Evolutionary conservation across 2,797 vertebrate species (phyloP).

Genomic region (Rhinichthys osculus): DNA sequence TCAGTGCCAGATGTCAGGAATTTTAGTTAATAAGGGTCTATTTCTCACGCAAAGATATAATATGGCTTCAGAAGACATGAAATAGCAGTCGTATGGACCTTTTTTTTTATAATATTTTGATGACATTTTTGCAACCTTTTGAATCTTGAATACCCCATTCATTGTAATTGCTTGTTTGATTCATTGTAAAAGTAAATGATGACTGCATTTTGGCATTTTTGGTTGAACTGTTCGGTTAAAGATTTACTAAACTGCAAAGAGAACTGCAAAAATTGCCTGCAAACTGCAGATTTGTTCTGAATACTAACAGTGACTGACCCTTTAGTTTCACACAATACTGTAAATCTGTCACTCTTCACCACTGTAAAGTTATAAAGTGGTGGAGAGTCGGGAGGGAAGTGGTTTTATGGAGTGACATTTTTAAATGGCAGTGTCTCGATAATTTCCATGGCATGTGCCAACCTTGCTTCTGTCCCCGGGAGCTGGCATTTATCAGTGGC

Average conservation of each 20-base stretch:
- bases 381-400: slow-evolving; percentile 46
- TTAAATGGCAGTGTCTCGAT: slow-evolving; percentile 76
- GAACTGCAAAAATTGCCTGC: slow-evolving; percentile 40
- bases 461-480: slow-evolving; percentile 64
- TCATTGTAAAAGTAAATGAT: neutral
- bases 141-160: neutral
- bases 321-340: slow-evolving; percentile 61
- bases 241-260: slow-evolving; percentile 39
- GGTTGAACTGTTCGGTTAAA: slow-evolving; percentile 3
- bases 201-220: no score
- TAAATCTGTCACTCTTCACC: slow-evolving; percentile 32
- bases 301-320: slow-evolving; percentile 60
- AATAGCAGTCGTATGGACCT: neutral
- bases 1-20: neutral
- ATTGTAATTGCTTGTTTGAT: neutral
- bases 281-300: slow-evolving; percentile 55
- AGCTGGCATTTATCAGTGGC: slow-evolving; percentile 78
- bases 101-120: neutral
- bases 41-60: neutral
- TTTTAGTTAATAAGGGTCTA: neutral
- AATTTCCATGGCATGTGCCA: slow-evolving; percentile 72
- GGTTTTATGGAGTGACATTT: slow-evolving; percentile 75
- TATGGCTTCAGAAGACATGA: neutral
- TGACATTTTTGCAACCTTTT: neutral
- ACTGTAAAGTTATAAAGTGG: slow-evolving; percentile 64